Base-by-base conservation (phyloP, 2,113 vertebrate genomes). In the Salvator merianae region DNA sequence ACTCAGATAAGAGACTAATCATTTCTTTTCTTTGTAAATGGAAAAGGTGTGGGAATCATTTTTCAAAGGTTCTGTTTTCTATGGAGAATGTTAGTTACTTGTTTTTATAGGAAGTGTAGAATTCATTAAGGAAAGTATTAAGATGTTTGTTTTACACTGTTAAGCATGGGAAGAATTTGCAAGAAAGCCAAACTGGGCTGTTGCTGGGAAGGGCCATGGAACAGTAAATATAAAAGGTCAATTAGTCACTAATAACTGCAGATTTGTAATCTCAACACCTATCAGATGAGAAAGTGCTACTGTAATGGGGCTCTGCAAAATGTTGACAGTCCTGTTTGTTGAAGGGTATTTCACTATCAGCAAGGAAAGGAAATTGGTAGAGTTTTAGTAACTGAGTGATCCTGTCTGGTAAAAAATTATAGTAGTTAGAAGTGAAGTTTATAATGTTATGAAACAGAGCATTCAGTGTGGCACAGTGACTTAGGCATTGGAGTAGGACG, bases 71-170 rank as follows among this genome's bases (percentile, higher is more conserved):
- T 76, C 82, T 82, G 77, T 84, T 92, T 87, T 81, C 88, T 90
- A 89, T 93, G 86, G 89, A 91, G 63, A 84, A 40, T 88, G 90
- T 91, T 90, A 86, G 70, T 90, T 86, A 47, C 81, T 89, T 93
- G 91, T 90, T 94, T 93, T 93, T 91, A 47, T 87, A 92, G 93
- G 91, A 92, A 93, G 87, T 80, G 62, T 43, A 63, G 76, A 89
- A 92, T 87, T 91, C 87, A 90, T 87, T 22, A 69, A 93, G 90
- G 85, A 91, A 93, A 91, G 83, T 79, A 76, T 55, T 1, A 5
- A 89, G 85, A 90, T 89, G 81, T 89, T 93, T 94, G 79, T 83
- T 63, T 88, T 82, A 82, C 72, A 87, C 87, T 85, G 77, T 92
- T 87, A 93, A 83, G 59, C 85, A 86, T 87, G 88, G 90, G 88